phyloP scores from a whole-genome alignment of 2,888 invertebrate species.

The Lucinisca nassula region DNA sequence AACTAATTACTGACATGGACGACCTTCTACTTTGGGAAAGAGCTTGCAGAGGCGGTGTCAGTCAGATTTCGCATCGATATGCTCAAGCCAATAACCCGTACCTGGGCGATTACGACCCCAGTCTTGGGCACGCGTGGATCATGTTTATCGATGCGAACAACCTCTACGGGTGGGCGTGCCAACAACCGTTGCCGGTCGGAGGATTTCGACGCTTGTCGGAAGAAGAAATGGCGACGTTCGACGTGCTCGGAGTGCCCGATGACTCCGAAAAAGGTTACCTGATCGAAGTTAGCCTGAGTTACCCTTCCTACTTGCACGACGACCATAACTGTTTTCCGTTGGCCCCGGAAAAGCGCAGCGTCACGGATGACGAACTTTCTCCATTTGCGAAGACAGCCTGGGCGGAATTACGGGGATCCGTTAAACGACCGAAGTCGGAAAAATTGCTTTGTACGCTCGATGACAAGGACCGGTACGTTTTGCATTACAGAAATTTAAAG shows the following conservation, averaged over 20 bases:
- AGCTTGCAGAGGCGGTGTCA: constrained; percentile 44
- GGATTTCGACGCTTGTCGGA: constrained; percentile 72
- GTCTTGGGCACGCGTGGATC: constrained; percentile 63
- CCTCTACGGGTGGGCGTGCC: constrained; percentile 70
- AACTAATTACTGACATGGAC: constrained; percentile 58
- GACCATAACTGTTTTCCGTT: background rate
- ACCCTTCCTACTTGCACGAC: background rate
- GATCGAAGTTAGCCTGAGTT: background rate
- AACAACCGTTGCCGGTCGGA: constrained; percentile 74
- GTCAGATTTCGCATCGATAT: constrained; percentile 48
- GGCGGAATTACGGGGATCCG: background rate
- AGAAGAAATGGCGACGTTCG: background rate
- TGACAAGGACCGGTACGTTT: background rate
- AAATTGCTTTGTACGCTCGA: constrained; percentile 7
- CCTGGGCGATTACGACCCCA: constrained; percentile 24
- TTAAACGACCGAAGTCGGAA: background rate
- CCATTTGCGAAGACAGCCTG: background rate
- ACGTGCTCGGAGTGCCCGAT: background rate
- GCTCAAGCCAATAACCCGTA: constrained; percentile 58
- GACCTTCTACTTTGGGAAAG: constrained; percentile 22
- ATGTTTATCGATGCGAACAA: constrained; percentile 41
- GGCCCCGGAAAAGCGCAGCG: background rate
- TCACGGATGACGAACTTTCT: background rate
- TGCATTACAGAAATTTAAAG: background rate
- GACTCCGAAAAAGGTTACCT: background rate